phyloP scores from a whole-genome alignment of 2,888 invertebrate species.

The Muscina levida region DNA sequence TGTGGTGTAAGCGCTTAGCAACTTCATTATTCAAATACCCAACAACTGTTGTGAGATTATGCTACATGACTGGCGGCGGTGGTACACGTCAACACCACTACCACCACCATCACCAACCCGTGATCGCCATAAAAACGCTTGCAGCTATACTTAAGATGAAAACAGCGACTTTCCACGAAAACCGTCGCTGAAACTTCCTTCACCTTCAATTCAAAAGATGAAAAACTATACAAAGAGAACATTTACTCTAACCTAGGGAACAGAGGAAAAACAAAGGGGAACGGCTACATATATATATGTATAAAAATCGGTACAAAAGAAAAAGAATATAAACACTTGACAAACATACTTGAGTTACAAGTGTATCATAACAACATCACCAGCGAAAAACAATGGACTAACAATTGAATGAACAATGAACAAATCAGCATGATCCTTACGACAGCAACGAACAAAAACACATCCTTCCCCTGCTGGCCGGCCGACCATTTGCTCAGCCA shows the following conservation, averaged over 20 bases:
- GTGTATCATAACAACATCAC: constrained; percentile 44
- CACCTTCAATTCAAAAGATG: constrained; percentile 6
- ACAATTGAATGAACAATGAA: constrained; percentile 14
- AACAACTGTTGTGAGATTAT: too few relatives aligned
- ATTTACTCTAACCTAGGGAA: too few relatives aligned
- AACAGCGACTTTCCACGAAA: constrained; percentile 11
- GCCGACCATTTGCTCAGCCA: background rate
- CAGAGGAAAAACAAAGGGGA: too few relatives aligned
- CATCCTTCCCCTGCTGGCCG: background rate
- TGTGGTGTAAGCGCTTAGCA: too few relatives aligned
- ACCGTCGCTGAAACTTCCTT: background rate
- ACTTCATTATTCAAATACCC: too few relatives aligned
- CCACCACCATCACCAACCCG: background rate
- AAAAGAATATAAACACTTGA: constrained; percentile 25
- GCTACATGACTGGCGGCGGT: background rate
- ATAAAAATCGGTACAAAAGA: too few relatives aligned
- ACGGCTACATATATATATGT: too few relatives aligned
- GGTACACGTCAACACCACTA: background rate
- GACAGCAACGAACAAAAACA: background rate
- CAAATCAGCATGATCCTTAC: constrained; percentile 18
- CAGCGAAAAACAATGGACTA: constrained; percentile 8
- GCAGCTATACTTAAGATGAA: too few relatives aligned
- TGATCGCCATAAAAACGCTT: constrained; percentile 1
- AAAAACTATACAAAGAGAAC: too few relatives aligned
- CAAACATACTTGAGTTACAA: constrained; percentile 30